Evolutionary conservation across 2,113 vertebrate species (phyloP), one percentile per base, ranked within the genome.

Genomic region (Gambusia holbrooki): DNA sequence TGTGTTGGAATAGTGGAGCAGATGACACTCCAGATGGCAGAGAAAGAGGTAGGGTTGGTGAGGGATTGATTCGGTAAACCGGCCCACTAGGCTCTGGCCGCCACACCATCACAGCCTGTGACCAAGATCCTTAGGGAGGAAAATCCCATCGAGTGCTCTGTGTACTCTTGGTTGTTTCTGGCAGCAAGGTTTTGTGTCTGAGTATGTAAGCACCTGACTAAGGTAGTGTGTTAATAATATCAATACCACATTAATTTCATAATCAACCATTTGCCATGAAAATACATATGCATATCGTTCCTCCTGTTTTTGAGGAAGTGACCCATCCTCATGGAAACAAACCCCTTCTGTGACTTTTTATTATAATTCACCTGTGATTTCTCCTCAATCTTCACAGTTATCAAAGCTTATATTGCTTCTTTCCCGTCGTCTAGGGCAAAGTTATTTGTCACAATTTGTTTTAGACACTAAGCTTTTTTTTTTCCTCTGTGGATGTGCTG

Each of bases 381-480:
- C 65, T 42, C 22, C 69, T 86, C 90, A 90, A 84, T 85, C 84
- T 91, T 91, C 88, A 91, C 79, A 90, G 83, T 82, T 76, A 87
- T 90, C 90, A 88, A 82, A 84, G 75, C 73, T 58, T 69, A 81
- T 89, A 88, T 90, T 89, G 76, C 87, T 76, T 87, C 86, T 77
- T 70, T 79, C 87, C 77, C 72, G 66, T 71, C 79, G 88, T 89
- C 80, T 75, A 67, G 81, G 81, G 74, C 86, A 87, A 91, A 91
- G 84, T 89, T 85, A 93, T 94, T 92, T 90, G 89, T 93, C 91
- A 88, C 68, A 86, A 92, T 92, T 91, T 90, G 77, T 58, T 87
- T 72, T 82, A 84, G 89, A 90, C 74, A 80, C 68, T 85, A 62
- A 82, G 74, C 83, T 81, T 78, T n/a, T 87, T 65, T 81, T 87